Conservation (phyloP, 2,888 invertebrate genomes). For the Cylloceria caligata region DNA sequence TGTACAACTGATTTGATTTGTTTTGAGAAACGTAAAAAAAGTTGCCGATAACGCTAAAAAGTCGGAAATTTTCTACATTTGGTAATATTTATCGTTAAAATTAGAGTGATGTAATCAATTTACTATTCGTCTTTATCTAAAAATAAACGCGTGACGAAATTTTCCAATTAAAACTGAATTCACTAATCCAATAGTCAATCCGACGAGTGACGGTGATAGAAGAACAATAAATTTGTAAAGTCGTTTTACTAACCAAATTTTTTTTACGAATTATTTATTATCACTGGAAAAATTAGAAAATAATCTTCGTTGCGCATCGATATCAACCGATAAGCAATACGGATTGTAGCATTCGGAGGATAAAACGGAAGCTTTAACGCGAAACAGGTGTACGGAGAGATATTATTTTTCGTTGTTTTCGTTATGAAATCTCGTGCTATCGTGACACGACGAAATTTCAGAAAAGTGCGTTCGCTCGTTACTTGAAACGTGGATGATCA, state of each 20-base stretch:
- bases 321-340: not conserved
- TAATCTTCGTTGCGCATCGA: not conserved
- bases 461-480: conserved; percentile 47
- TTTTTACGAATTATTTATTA: too few species aligned
- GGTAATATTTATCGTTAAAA: not conserved
- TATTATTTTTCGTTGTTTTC: conserved; percentile 22
- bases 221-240: too few species aligned
- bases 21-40: not conserved
- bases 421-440: not conserved
- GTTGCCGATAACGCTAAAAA: not conserved
- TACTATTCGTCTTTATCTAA: too few species aligned
- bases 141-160: not conserved
- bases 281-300: not conserved
- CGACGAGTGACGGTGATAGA: too few species aligned
- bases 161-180: conserved; percentile 1
- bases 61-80: not conserved
- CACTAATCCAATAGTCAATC: not conserved
- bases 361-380: not conserved
- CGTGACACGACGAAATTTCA: not conserved
- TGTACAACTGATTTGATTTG: not conserved
- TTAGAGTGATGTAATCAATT: not conserved
- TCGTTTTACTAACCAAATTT: too few species aligned
- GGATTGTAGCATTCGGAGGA: not conserved
- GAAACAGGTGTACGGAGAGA: not conserved
- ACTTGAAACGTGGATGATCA: conserved; percentile 7